Percentiles rank a stretch among this genome's conserved stretches.
Evolutionary conservation across 2,888 invertebrate genomes (phyloP).

Genomic region (Cosmopolites sordidus): DNA sequence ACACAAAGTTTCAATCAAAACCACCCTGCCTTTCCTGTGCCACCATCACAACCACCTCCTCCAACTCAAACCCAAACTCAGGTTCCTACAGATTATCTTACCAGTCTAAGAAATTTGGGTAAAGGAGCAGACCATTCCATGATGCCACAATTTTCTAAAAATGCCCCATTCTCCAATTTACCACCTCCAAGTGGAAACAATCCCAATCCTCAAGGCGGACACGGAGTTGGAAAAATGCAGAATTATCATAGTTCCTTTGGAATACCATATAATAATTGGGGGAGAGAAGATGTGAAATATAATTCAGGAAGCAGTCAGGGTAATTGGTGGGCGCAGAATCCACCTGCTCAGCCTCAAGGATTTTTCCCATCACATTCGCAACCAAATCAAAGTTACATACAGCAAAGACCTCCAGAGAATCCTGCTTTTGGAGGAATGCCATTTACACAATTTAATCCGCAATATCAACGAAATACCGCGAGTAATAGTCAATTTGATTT

Average conservation of each 20-base stretch:
- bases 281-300: conserved; percentile 22
- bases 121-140: conserved; percentile 28
- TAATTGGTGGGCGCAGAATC: conserved; percentile 22
- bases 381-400: conserved; percentile 9
- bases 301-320: conserved; percentile 4
- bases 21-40: conserved; percentile 32
- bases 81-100: conserved; percentile 34
- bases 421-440: conserved; percentile 13
- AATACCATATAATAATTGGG: conserved; percentile 31
- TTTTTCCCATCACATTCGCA: conserved; percentile 6
- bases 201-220: conserved; percentile 5
- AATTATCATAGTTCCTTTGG: conserved; percentile 25
- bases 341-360: conserved; percentile 9
- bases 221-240: conserved; percentile 18
- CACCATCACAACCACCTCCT: conserved; percentile 20
- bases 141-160: conserved; percentile 25
- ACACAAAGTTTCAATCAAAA: conserved; percentile 37
- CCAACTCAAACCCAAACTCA: conserved; percentile 10
- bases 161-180: conserved; percentile 15
- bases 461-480: conserved; percentile 3
- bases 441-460: conserved; percentile 11
- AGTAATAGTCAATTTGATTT: conserved; percentile 9
- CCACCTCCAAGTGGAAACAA: conserved; percentile 1
- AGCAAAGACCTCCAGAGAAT: conserved; percentile 13
- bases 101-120: conserved; percentile 36